These are phyloP conservation scores for Hermetia illucens DNA, from an alignment of 1,140 invertebrate genomes.

Conservation along the genomic window DNA sequence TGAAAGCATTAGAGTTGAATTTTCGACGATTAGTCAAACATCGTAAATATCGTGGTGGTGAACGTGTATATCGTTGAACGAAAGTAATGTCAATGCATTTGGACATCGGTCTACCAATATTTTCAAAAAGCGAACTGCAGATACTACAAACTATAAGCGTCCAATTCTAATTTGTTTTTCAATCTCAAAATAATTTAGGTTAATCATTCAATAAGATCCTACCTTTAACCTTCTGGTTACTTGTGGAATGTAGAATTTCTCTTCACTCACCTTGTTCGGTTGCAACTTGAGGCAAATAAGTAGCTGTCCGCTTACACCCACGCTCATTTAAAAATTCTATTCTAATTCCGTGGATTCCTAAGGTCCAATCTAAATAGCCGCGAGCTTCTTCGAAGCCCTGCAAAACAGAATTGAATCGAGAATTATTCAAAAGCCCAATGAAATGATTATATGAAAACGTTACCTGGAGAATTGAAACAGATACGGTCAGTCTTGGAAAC, in stretches of 20 bases:
- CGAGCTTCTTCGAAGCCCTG: conserved; percentile 80
- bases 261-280: conserved; percentile 76
- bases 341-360: conserved; percentile 93
- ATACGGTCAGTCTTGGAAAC: conserved; percentile 80
- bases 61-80: no score
- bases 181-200: no score
- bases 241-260: conserved; percentile 1
- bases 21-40: no score
- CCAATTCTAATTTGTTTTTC: no score
- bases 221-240: no score
- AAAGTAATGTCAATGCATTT: no score
- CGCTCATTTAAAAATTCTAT: conserved; percentile 96
- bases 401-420: conserved; percentile 3
- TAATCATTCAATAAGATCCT: no score
- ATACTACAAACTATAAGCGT: no score
- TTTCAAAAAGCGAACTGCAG: no score
- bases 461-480: conserved; percentile 76
- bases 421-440: neutral
- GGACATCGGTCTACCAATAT: no score
- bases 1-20: no score
- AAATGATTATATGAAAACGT: neutral
- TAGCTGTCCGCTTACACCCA: conserved; percentile 88
- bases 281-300: conserved; percentile 95
- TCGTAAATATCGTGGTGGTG: no score
- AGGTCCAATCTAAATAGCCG: conserved; percentile 94